Evolutionary conservation across 2,113 vertebrate species (phyloP), one percentile per base, ranked within the genome.

Genomic region (Anser brachyrhynchus): DNA sequence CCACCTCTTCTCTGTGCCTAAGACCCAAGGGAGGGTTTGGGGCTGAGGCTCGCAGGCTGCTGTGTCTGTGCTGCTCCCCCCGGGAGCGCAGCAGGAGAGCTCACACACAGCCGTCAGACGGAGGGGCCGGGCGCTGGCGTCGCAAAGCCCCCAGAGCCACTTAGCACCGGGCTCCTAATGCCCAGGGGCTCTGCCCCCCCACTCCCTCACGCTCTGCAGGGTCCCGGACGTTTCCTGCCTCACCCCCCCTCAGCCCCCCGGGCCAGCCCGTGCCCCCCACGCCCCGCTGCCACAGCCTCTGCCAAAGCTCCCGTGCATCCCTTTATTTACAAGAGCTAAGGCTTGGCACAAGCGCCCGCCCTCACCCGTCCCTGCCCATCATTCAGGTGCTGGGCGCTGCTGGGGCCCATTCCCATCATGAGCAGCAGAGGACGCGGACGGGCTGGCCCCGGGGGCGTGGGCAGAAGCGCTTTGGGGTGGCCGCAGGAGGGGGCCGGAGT

Each of bases 141-240:
- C 96, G 75, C 13, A 0, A 5, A 90, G 90, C 79, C 92, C 87
- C 92, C 92, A 49, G 82, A 88, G 88, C 88, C 95, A 97, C 85
- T 95, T 95, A 95, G 85, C 95, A 96, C 95, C 72, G 16, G 75
- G 88, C 29, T 95, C 88, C 69, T 73, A 95, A 95, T 6, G 13
- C 92, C 82, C 79, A 28, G 84, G 84, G n/a, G 21, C 20, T 81
- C 62, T 19, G 2, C 5, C 3, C 22, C 35, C 64, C 35, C 1
- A 0, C 52, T 54, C 52, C 67, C 3, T 0, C 13, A 16, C 59
- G 82, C 17, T 51, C 37, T 5, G 3, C 26, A 2, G 55, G 29
- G 37, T 65, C 41, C 44, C 67, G 6, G 62, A 35, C 3, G 0
- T 65, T 66, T 86, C 87, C 76, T 66, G 80, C 28, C 35, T 4